These are phyloP conservation scores for Odontocerum albicorne DNA, from an alignment of 2,888 invertebrate genomes.

Conservation along the genomic window DNA sequence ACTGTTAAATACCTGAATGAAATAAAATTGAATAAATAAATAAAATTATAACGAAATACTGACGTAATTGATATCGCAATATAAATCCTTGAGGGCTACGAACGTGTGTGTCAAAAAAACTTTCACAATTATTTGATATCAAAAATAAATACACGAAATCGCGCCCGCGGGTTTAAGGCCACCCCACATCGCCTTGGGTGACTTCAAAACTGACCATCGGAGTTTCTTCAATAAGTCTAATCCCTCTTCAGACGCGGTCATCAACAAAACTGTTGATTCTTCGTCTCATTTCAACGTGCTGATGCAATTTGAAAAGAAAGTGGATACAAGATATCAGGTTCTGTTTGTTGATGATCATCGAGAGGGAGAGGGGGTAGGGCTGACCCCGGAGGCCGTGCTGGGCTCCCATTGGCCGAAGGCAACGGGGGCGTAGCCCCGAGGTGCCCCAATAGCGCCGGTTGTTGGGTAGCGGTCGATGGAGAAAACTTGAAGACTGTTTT, in stretches of 20 bases:
- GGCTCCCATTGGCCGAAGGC: slow-evolving; percentile 22
- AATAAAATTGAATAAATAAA: no score
- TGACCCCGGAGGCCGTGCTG: slow-evolving; percentile 3
- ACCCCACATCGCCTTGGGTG: slow-evolving; percentile 5
- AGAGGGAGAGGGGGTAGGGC: slow-evolving; percentile 1
- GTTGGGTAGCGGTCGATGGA: not conserved
- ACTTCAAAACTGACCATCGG: slow-evolving; percentile 7
- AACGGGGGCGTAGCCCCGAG: slow-evolving; percentile 13
- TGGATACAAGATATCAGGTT: not conserved
- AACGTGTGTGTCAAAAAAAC: no score
- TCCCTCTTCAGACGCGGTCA: no score
- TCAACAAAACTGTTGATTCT: no score
- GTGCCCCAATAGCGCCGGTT: slow-evolving; percentile 2
- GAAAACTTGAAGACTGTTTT: no score
- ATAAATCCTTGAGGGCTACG: no score
- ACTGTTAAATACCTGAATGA: no score
- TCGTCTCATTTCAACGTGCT: not conserved
- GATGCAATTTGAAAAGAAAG: not conserved
- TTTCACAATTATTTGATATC: not conserved
- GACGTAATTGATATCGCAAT: no score
- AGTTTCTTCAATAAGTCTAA: no score
- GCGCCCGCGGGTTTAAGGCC: slow-evolving; percentile 3
- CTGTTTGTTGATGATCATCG: not conserved
- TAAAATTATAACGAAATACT: no score
- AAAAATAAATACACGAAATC: slow-evolving; percentile 1